Evolutionary conservation across 2,113 vertebrate genomes (phyloP).

Genomic region (Campylorhamphus procurvoides): DNA sequence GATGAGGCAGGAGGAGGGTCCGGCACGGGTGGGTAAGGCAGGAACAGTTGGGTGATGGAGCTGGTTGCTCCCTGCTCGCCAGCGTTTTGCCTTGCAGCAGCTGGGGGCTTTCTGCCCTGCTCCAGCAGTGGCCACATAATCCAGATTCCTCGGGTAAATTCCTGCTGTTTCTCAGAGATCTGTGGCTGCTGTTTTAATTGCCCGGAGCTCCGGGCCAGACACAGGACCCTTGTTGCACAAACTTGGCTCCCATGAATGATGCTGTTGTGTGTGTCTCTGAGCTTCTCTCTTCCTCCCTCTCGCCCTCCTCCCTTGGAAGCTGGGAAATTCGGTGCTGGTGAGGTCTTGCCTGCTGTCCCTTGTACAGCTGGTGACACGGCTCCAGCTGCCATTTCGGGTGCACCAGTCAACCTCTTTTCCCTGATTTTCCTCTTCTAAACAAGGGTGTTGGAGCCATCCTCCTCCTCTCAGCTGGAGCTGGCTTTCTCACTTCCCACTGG

Average conservation of each 20-base stretch:
- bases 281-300: conserved; percentile 14
- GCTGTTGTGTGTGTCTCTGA: conserved; percentile 46
- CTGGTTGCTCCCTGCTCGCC: neutral
- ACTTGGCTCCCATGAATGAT: conserved; percentile 57
- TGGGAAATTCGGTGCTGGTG: neutral
- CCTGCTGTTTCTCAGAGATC: conserved; percentile 39
- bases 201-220: conserved; percentile 35
- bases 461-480: neutral
- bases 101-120: neutral
- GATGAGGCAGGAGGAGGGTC: fast-evolving
- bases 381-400: neutral
- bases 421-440: neutral
- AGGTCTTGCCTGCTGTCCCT: neutral
- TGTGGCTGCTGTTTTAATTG: conserved; percentile 45
- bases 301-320: conserved; percentile 2
- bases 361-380: neutral
- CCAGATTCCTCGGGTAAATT: conserved; percentile 57
- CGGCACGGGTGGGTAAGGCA: neutral
- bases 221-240: conserved; percentile 63
- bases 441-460: neutral
- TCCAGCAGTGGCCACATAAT: conserved; percentile 47
- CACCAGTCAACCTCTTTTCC: neutral
- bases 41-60: neutral
- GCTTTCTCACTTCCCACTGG: fast-evolving
- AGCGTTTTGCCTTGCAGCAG: neutral